Evolutionary conservation across 1,140 invertebrate genomes (phyloP).

Genomic region (Diachasmimorpha longicaudata): DNA sequence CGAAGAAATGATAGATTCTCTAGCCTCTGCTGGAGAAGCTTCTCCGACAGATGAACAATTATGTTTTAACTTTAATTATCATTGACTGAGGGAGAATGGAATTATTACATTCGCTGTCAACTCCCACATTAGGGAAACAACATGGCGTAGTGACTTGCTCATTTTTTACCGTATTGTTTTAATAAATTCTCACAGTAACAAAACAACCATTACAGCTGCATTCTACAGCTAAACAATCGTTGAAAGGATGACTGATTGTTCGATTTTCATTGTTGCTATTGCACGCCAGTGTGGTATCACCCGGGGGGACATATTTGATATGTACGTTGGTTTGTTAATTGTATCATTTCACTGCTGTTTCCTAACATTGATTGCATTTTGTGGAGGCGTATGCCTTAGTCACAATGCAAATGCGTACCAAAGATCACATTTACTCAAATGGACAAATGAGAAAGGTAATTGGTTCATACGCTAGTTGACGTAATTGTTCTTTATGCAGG

Average conservation of each 20-base stretch:
- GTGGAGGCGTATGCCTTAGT: not conserved
- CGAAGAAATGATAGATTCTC: not conserved
- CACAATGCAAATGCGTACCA: not conserved
- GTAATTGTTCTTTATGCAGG: not conserved
- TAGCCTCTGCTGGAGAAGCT: not conserved
- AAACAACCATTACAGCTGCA: not conserved
- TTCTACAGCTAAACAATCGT: not conserved
- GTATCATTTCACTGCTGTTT: not conserved
- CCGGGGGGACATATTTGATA: not conserved
- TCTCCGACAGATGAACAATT: not conserved
- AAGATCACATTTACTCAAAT: not conserved
- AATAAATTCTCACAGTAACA: not conserved
- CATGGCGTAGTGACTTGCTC: not conserved
- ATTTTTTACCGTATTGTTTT: not conserved
- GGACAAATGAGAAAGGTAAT: not conserved
- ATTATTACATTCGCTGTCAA: not conserved
- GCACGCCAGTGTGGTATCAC: not conserved
- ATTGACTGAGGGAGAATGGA: not conserved
- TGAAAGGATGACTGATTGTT: not conserved
- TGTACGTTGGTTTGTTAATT: not conserved
- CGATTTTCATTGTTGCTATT: not conserved
- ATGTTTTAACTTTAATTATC: not conserved
- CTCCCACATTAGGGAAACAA: not conserved
- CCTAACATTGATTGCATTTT: not conserved
- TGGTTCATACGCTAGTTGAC: not conserved